phyloP scores from a whole-genome alignment of 2,888 invertebrate species.

The Sesia apiformis region DNA sequence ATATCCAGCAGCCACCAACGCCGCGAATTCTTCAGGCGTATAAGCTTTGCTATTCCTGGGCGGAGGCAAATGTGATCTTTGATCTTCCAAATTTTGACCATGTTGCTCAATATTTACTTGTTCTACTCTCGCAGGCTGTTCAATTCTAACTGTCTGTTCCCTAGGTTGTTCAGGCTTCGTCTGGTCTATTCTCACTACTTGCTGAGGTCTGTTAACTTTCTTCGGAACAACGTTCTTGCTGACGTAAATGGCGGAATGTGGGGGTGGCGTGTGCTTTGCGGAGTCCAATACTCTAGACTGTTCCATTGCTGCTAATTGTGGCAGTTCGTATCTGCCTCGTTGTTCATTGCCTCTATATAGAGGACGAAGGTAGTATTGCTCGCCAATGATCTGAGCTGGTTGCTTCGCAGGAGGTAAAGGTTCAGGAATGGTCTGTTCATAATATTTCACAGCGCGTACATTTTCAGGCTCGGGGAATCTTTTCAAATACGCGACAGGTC shows the following conservation, averaged over 20 bases:
- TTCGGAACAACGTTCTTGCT: slow-evolving; percentile 54
- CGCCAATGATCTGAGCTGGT: slow-evolving; percentile 35
- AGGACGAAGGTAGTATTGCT: slow-evolving; percentile 57
- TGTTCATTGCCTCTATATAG: slow-evolving; percentile 51
- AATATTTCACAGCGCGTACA: slow-evolving; percentile 46
- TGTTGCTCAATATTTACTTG: slow-evolving; percentile 12
- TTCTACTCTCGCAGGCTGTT: slow-evolving; percentile 20
- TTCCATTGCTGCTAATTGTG: slow-evolving; percentile 30
- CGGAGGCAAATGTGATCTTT: slow-evolving; percentile 57
- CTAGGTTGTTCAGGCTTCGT: slow-evolving; percentile 14
- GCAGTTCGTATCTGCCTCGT: slow-evolving; percentile 40
- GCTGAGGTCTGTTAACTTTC: slow-evolving; percentile 36
- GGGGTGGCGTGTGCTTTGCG: slow-evolving; percentile 32
- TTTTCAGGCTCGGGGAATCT: slow-evolving; percentile 57
- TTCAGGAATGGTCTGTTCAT: slow-evolving; percentile 41
- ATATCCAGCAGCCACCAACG: slow-evolving; percentile 64
- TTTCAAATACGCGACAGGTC: slow-evolving; percentile 57
- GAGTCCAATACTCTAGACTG: slow-evolving; percentile 34
- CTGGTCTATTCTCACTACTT: slow-evolving; percentile 27
- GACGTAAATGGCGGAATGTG: slow-evolving; percentile 58
- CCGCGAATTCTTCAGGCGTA: slow-evolving; percentile 67
- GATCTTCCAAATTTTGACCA: slow-evolving; percentile 48
- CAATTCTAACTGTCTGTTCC: slow-evolving; percentile 10
- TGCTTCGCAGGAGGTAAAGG: slow-evolving; percentile 29
- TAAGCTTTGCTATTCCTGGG: slow-evolving; percentile 68